Percentiles rank a stretch among this genome's conserved stretches.
phyloP scores from a whole-genome alignment of 1,140 invertebrate species.

The Penaeus indicus region DNA sequence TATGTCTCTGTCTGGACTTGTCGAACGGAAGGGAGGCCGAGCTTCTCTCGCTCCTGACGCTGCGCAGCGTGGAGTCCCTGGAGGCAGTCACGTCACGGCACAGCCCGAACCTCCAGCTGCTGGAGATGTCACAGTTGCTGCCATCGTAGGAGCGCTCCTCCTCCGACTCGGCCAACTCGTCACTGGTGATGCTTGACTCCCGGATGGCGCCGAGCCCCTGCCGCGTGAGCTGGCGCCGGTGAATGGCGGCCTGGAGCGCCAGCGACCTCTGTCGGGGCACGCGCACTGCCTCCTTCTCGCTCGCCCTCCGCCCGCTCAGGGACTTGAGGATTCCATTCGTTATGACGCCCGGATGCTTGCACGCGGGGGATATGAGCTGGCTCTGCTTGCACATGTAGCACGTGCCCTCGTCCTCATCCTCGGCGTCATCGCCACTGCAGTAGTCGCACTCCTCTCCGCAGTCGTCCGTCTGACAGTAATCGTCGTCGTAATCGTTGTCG shows the following conservation, averaged over 20 bases:
- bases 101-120: conserved; percentile 63
- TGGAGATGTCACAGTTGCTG: conserved; percentile 62
- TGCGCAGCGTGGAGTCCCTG: conserved; percentile 46
- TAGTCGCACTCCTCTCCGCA: conserved; percentile 61
- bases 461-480: conserved; percentile 64
- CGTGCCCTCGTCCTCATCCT: conserved; percentile 52
- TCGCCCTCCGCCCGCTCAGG: conserved; percentile 29
- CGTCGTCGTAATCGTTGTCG: conserved; percentile 48
- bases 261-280: conserved; percentile 41
- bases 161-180: conserved; percentile 56
- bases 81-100: conserved; percentile 41
- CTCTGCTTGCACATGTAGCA: conserved; percentile 55
- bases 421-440: conserved; percentile 61
- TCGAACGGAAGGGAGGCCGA: not conserved
- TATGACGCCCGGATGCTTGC: conserved; percentile 61
- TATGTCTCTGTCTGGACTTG: not conserved
- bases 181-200: conserved; percentile 60
- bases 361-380: conserved; percentile 27
- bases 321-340: conserved; percentile 63
- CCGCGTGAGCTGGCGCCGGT: conserved; percentile 47
- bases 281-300: conserved; percentile 28
- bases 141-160: conserved; percentile 59
- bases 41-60: conserved; percentile 27
- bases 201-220: conserved; percentile 59
- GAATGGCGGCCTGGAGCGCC: conserved; percentile 41